phyloP scores from a whole-genome alignment of 2,888 invertebrate species.

The Chirona hameri region DNA sequence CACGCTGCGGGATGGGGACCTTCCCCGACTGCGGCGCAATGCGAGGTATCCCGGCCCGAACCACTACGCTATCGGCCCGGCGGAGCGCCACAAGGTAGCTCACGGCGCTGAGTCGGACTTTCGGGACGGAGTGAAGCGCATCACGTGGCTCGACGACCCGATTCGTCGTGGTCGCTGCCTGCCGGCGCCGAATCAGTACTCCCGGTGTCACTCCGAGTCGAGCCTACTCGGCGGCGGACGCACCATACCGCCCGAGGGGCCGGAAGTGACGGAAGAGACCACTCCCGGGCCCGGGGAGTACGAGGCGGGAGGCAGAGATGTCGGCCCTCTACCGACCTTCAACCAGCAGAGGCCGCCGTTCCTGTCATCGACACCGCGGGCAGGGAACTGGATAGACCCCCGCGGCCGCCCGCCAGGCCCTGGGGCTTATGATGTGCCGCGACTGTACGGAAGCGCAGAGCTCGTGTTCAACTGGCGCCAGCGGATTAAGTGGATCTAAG shows the following conservation, averaged over 20 bases:
- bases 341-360: neutral
- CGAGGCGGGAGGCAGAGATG: neutral
- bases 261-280: neutral
- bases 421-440: neutral
- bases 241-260: neutral
- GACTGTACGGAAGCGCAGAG: slow-evolving; percentile 10
- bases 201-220: slow-evolving; percentile 12
- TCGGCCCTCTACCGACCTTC: neutral
- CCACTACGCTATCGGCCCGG: neutral
- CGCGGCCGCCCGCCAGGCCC: slow-evolving; percentile 7
- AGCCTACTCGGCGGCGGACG: slow-evolving; percentile 13
- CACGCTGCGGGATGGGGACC: slow-evolving; percentile 2
- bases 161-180: neutral
- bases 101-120: slow-evolving; percentile 23
- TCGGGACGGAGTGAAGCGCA: neutral
- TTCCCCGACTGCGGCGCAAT: neutral
- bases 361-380: neutral
- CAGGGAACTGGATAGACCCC: neutral
- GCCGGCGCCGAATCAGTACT: slow-evolving; percentile 27
- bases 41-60: neutral
- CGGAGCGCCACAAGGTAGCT: neutral
- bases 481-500: slow-evolving; percentile 10
- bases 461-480: slow-evolving; percentile 12
- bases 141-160: slow-evolving; percentile 26
- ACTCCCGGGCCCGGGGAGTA: neutral